phyloP scores from a whole-genome alignment of 2,888 invertebrate genomes.

The Hipparchia semele region DNA sequence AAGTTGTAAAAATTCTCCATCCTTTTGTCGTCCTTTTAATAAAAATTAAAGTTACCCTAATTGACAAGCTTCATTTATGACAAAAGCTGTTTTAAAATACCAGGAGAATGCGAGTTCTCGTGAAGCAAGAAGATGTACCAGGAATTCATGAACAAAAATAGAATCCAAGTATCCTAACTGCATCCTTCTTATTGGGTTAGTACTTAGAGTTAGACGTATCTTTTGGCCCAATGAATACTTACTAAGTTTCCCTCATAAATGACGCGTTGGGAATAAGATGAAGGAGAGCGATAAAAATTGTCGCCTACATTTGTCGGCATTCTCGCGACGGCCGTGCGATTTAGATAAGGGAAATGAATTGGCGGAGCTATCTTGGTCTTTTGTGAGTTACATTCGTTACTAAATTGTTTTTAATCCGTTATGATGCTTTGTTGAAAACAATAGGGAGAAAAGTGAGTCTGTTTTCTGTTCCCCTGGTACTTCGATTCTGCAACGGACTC shows the following conservation, averaged over 20 bases:
- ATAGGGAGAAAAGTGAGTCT: not conserved
- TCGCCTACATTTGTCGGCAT: constrained; percentile 17
- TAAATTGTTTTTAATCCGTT: not conserved
- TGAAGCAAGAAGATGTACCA: no score
- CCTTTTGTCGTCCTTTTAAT: no score
- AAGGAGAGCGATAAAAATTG: constrained; percentile 31
- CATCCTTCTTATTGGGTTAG: no score
- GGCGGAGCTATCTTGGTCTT: not conserved
- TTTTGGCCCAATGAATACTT: constrained; percentile 56
- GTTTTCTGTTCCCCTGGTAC: no score
- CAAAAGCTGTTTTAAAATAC: no score
- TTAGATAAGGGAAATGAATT: constrained; percentile 4
- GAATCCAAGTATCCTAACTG: no score
- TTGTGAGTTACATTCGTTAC: constrained; percentile 5
- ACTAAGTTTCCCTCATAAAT: constrained; percentile 54
- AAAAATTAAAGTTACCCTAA: no score
- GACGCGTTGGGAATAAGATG: constrained; percentile 42
- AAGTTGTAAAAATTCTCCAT: no score
- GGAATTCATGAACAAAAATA: no score
- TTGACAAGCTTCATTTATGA: no score
- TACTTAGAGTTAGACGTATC: constrained; percentile 33
- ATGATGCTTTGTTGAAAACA: not conserved
- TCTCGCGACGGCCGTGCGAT: constrained; percentile 8
- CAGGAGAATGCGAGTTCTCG: no score
- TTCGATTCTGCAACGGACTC: no score